Percentiles rank a stretch among this genome's conserved stretches.
These are phyloP conservation scores for Ceyx margarethae DNA, from an alignment of 2,113 vertebrate genomes.

Conservation along the genomic window DNA sequence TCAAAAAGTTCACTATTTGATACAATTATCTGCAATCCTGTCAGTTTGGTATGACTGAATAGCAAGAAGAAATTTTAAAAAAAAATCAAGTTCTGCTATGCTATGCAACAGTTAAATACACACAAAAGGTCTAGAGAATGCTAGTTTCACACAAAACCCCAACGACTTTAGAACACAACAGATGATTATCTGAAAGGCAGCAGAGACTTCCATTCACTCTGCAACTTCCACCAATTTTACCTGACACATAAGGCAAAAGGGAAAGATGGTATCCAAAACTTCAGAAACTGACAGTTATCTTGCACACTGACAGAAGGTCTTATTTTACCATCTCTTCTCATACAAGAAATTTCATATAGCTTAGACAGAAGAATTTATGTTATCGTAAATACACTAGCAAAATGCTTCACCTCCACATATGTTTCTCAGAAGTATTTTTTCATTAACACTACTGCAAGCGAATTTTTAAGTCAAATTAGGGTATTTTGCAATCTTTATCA, in stretches of 20 bases:
- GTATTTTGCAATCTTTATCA: neutral
- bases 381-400: neutral
- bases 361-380: neutral
- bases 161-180: neutral
- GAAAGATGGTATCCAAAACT: neutral
- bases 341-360: neutral
- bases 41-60: neutral
- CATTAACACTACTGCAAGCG: neutral
- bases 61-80: neutral
- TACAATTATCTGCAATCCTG: neutral
- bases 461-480: neutral
- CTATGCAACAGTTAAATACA: neutral
- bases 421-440: neutral
- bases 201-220: neutral
- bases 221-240: neutral
- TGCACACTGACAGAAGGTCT: neutral
- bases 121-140: neutral
- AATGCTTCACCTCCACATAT: neutral
- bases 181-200: neutral
- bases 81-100: neutral
- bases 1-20: neutral
- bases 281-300: neutral
- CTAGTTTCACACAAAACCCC: neutral
- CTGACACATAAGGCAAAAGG: neutral
- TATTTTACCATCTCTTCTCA: neutral